Evolutionary conservation across 2,888 invertebrate species (phyloP).

Genomic region (Cataglyphis albicans): DNA sequence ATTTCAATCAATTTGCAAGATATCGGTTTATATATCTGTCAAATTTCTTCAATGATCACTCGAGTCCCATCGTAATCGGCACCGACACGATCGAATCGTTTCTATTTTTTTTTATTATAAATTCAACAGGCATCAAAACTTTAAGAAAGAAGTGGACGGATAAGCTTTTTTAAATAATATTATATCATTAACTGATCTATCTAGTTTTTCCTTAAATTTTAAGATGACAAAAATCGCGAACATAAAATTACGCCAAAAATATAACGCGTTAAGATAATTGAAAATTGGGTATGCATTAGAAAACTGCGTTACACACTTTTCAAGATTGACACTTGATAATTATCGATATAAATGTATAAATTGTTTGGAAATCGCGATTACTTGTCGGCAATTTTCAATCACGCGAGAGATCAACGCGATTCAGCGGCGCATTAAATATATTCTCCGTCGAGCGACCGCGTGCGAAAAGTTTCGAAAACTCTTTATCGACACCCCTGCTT

Average conservation of each 20-base stretch:
- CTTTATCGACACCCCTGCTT: conserved; percentile 74
- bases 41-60: background rate
- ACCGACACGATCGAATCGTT: background rate
- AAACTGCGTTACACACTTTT: background rate
- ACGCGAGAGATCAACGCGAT: background rate
- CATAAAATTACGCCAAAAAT: background rate
- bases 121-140: background rate
- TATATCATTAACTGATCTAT: no score
- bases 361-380: background rate
- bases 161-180: no score
- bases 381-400: background rate
- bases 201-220: background rate
- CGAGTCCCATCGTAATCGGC: background rate
- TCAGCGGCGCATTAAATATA: conserved; percentile 14
- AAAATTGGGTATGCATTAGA: background rate
- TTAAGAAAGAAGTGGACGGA: background rate
- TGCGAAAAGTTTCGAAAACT: conserved; percentile 65
- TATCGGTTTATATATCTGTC: background rate
- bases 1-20: conserved; percentile 3
- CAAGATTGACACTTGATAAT: background rate
- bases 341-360: background rate
- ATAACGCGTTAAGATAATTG: background rate
- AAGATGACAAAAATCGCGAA: background rate
- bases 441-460: background rate
- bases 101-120: background rate